phyloP scores from a whole-genome alignment of 2,113 vertebrate genomes.

The Eira barbara region DNA sequence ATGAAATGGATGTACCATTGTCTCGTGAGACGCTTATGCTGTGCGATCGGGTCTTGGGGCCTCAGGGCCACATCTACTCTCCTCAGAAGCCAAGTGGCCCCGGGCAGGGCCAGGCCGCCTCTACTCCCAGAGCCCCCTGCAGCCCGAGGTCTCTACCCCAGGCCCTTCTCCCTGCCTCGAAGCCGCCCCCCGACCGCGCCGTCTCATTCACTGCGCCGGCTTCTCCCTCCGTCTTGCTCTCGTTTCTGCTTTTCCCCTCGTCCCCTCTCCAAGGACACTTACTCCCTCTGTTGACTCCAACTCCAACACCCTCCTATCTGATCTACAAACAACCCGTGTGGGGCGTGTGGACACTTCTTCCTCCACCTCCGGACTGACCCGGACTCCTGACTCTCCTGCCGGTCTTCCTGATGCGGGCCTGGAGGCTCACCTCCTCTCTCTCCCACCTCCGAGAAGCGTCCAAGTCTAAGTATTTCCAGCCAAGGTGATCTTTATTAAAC shows the following conservation, averaged over 20 bases:
- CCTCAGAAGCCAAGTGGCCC: background rate
- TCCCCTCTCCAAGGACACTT: background rate
- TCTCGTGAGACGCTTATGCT: background rate
- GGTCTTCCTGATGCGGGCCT: background rate
- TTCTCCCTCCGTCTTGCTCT: background rate
- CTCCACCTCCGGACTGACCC: background rate
- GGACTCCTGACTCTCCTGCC: background rate
- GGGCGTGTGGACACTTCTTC: accelerated
- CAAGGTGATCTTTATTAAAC: background rate
- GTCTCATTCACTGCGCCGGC: background rate
- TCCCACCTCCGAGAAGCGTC: background rate
- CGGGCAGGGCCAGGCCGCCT: background rate
- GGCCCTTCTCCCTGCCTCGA: background rate
- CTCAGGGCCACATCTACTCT: background rate
- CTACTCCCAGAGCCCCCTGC: background rate
- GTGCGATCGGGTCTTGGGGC: background rate
- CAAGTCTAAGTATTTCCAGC: background rate
- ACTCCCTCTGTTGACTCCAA: background rate
- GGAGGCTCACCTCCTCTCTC: background rate
- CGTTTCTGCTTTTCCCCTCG: background rate
- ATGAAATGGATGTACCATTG: background rate
- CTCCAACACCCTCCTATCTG: background rate
- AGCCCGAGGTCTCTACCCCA: background rate
- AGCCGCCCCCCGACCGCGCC: accelerated
- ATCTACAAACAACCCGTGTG: background rate